Percentiles rank a stretch among this genome's conserved stretches.
These are phyloP conservation scores for Acipenser ruthenus DNA, from an alignment of 2,797 vertebrate species.

Conservation along the genomic window DNA sequence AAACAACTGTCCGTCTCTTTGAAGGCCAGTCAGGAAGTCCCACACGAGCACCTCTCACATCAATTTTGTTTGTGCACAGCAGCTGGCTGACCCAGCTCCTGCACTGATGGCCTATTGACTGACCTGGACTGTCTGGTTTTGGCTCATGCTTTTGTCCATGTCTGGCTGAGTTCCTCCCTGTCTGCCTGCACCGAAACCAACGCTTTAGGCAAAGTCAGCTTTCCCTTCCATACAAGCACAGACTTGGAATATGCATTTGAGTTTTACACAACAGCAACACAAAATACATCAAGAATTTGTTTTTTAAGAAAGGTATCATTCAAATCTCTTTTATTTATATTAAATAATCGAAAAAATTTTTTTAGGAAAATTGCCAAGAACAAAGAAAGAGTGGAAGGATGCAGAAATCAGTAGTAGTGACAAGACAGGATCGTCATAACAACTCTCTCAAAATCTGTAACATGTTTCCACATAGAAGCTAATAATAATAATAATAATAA, in stretches of 20 bases:
- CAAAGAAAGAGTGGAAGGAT: too few species aligned
- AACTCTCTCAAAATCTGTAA: too few species aligned
- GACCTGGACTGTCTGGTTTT: slow-evolving; percentile 82
- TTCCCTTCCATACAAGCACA: slow-evolving; percentile 11
- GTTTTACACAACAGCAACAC: slow-evolving; percentile 6
- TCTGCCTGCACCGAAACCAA: slow-evolving; percentile 53
- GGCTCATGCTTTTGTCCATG: slow-evolving; percentile 84
- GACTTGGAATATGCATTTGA: slow-evolving; percentile 1
- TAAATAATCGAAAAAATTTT: too few species aligned
- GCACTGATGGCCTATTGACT: slow-evolving; percentile 65
- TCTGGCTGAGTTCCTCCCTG: slow-evolving; percentile 86
- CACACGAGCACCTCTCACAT: slow-evolving; percentile 51
- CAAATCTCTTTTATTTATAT: too few species aligned
- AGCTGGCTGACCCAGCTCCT: slow-evolving; percentile 81
- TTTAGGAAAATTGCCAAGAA: too few species aligned
- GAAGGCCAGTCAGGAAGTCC: slow-evolving; percentile 47
- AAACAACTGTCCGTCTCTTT: slow-evolving; percentile 37
- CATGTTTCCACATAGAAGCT: too few species aligned
- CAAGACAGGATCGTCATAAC: too few species aligned
- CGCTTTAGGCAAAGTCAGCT: slow-evolving; percentile 44
- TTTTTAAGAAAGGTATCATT: too few species aligned
- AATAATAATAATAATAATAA: too few species aligned
- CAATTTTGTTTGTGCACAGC: slow-evolving; percentile 47
- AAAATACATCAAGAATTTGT: not conserved
- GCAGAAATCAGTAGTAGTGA: too few species aligned